Base-by-base conservation (phyloP, 2,113 vertebrate genomes). In the Psittacus erithacus region DNA sequence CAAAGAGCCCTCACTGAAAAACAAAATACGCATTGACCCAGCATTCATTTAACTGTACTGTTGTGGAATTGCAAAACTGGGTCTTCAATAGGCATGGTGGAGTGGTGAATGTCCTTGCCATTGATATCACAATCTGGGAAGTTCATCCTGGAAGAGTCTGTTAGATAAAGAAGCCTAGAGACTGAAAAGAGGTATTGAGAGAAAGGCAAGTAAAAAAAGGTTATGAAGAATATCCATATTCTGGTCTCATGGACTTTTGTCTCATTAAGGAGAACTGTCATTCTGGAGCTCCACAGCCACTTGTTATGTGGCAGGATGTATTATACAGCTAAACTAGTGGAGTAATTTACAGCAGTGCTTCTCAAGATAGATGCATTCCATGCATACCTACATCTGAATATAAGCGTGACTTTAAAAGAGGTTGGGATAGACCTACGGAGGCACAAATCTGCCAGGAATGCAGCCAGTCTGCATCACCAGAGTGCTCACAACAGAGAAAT, bases 371-470 rank as follows among this genome's bases (percentile, higher is more conserved):
- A 31, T 84, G 39, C 91, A 84, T 97, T 81, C 91, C 95, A 65
- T 7, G 18, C 95, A 95, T 97, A 91, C 93, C 67, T 89, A 38
- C 29, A 64, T 60, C 39, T 90, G 50, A 92, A 88, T 39, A 35
- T 7, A 53, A 86, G 47, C 1, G 0, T 75, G 81, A 69, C 77
- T 65, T 95, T 79, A 68, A 79, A 75, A 74, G 95, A 38, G 7
- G 14, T n/a, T 79, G 39, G 52, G 49, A 44, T 60, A 91, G 52
- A 71, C 55, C 10, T 67, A n/a, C 1, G 2, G 28, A 90, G 17
- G 35, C 63, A 88, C 59, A 69, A 86, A 83, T 78, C 73, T 83
- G 69, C 13, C 62, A 91, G 77, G 87, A 97, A 96, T 93, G 95
- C 62, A 62, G 83, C 5, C 28, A 79, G 53, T 33, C 28, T 89